Evolutionary conservation across 2,113 vertebrate genomes (phyloP).

Genomic region (Mohoua ochrocephala): DNA sequence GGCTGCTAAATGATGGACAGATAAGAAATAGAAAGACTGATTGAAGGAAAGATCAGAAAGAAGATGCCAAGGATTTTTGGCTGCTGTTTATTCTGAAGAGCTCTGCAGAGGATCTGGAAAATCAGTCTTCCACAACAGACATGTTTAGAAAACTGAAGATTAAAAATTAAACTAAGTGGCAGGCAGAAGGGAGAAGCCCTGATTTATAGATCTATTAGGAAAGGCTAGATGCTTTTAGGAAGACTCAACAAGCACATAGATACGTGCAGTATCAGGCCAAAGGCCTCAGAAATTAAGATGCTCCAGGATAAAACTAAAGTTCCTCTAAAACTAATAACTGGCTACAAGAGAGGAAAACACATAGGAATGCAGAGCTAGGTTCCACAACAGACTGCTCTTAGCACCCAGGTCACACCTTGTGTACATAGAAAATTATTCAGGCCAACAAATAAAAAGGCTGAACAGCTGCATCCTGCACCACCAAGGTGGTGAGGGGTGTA

Average conservation of each 20-base stretch:
- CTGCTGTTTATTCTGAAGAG: background rate
- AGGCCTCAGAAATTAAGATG: background rate
- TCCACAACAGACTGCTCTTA: background rate
- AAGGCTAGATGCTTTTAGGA: background rate
- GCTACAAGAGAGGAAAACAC: background rate
- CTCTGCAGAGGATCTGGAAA: background rate
- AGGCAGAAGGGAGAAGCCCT: background rate
- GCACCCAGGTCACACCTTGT: background rate
- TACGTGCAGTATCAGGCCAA: background rate
- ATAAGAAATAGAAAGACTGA: background rate
- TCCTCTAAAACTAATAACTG: background rate
- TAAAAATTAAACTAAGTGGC: background rate
- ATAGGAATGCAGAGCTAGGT: background rate
- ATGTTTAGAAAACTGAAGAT: background rate
- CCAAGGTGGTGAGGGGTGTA: background rate
- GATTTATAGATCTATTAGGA: background rate
- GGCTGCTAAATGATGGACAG: background rate
- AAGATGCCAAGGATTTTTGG: background rate
- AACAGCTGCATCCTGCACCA: background rate
- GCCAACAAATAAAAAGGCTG: background rate
- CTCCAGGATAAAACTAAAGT: background rate
- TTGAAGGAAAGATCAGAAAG: background rate
- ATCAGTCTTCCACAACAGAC: background rate
- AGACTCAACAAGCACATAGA: background rate
- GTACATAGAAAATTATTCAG: background rate